Conservation (phyloP, 1,140 invertebrate genomes). For the Nylanderia fulva region DNA sequence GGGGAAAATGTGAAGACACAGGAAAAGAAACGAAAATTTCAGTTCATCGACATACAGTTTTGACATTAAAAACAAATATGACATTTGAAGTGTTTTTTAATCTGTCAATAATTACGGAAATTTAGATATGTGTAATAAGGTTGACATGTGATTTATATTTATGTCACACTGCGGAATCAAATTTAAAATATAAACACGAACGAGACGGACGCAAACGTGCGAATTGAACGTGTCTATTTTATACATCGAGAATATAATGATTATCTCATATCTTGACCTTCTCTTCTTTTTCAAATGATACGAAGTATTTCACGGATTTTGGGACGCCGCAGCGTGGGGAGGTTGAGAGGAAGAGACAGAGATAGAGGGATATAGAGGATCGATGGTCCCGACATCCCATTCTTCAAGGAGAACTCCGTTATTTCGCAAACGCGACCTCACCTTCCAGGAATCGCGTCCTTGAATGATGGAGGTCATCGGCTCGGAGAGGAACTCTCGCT, state of each 20-base stretch:
- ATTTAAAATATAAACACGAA: background rate
- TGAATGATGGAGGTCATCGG: conserved; percentile 55
- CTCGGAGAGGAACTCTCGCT: conserved; percentile 53
- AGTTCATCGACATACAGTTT: background rate
- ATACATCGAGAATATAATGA: background rate
- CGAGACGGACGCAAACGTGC: background rate
- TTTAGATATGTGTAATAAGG: background rate
- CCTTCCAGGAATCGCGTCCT: conserved; percentile 60
- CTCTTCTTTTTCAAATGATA: conserved; percentile 1
- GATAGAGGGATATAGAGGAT: conserved; percentile 21
- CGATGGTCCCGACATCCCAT: background rate
- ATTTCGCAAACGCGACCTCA: conserved; percentile 51
- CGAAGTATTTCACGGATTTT: conserved; percentile 20
- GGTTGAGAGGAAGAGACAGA: conserved; percentile 3
- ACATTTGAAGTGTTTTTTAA: background rate
- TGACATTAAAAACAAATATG: background rate
- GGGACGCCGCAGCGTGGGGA: background rate
- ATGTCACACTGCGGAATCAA: background rate
- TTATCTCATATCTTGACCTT: conserved; percentile 1
- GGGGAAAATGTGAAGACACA: background rate
- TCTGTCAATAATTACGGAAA: background rate
- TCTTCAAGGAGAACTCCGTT: conserved; percentile 53
- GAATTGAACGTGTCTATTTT: conserved; percentile 9
- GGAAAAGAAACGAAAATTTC: background rate
- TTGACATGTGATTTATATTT: background rate